Conservation (phyloP, 2,888 invertebrate species). For the Mimachlamys varia region DNA sequence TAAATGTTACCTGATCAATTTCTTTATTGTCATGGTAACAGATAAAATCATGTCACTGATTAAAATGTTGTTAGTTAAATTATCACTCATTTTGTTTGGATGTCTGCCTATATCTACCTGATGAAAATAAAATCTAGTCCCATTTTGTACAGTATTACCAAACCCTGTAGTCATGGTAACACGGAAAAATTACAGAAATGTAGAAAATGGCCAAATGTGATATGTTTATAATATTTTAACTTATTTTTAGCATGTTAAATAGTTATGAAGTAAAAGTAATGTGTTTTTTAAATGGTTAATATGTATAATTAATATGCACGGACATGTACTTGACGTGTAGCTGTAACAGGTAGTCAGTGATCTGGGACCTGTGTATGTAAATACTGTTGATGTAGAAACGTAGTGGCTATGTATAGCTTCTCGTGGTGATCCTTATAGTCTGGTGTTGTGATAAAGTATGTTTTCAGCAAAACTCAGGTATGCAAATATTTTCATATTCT, state of each 20-base stretch:
- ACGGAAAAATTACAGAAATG: neutral
- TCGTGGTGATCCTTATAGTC: neutral
- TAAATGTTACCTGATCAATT: too few species aligned
- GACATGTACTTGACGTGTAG: neutral
- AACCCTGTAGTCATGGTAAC: conserved; percentile 4
- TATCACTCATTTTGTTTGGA: neutral
- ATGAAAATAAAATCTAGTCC: neutral
- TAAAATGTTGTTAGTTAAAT: neutral
- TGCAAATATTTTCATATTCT: conserved; percentile 36
- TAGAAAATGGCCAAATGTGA: conserved; percentile 36
- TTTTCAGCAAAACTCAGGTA: conserved; percentile 36
- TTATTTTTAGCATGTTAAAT: conserved; percentile 36
- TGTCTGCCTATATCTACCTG: neutral
- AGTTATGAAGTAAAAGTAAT: conserved; percentile 10
- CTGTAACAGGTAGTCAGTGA: neutral
- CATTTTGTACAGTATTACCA: neutral
- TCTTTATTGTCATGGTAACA: neutral
- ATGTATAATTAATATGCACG: conserved; percentile 13
- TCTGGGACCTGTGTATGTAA: neutral
- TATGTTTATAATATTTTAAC: conserved; percentile 36
- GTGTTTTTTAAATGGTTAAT: neutral
- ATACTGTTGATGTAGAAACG: conserved; percentile 25
- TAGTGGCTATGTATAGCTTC: conserved; percentile 12
- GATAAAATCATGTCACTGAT: neutral
- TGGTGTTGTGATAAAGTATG: conserved; percentile 23